phyloP scores from a whole-genome alignment of 2,888 invertebrate genomes.

The Anthrax anthrax region DNA sequence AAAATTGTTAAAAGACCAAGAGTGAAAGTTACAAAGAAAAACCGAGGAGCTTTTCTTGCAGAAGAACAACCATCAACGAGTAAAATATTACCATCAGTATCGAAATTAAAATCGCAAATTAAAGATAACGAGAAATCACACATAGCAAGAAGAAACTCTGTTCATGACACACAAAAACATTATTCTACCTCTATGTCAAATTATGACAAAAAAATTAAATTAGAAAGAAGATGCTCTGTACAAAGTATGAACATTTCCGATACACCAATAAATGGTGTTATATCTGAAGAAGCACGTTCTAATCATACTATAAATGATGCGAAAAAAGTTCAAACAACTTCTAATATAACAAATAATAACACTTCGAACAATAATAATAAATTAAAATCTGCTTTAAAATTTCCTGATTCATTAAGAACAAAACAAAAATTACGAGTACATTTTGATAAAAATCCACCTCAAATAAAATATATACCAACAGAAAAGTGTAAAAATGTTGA shows the following conservation, averaged over 20 bases:
- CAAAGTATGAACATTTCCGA: neutral
- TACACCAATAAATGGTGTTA: too few species aligned
- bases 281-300: too few species aligned
- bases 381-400: conserved; percentile 4
- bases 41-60: conserved; percentile 42
- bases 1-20: conserved; percentile 16
- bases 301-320: neutral
- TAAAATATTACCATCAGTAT: neutral
- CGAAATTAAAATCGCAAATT: neutral
- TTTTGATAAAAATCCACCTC: conserved; percentile 18
- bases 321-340: neutral
- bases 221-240: too few species aligned
- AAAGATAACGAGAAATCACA: neutral
- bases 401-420: neutral
- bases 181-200: neutral
- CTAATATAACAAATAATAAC: neutral
- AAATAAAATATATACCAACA: conserved; percentile 18
- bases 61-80: conserved; percentile 14
- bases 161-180: neutral
- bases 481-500: conserved; percentile 7
- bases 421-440: conserved; percentile 18
- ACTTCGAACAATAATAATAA: neutral
- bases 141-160: neutral
- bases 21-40: conserved; percentile 39
- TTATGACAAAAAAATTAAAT: too few species aligned